phyloP scores from a whole-genome alignment of 2,113 vertebrate species.

The Euleptes europaea region DNA sequence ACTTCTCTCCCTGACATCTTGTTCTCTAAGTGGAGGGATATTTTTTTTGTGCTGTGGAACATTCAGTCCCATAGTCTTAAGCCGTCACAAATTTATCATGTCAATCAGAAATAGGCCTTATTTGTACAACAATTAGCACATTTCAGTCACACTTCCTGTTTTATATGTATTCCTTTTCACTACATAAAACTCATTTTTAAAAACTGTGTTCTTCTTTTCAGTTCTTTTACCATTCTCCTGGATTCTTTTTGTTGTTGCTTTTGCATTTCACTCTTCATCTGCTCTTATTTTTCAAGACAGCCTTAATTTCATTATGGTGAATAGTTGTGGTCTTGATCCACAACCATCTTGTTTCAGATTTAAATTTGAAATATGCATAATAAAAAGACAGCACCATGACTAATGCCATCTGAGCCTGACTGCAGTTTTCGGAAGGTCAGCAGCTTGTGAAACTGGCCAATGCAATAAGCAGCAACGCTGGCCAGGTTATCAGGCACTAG shows the following conservation, averaged over 20 bases:
- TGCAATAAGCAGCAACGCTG: constrained; percentile 1
- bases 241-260: too few species aligned
- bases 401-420: constrained; percentile 12
- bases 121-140: background rate
- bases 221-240: background rate
- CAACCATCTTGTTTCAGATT: constrained; percentile 23
- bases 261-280: constrained; percentile 7
- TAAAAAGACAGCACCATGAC: constrained; percentile 24
- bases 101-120: background rate
- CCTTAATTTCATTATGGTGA: constrained; percentile 28
- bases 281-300: constrained; percentile 31
- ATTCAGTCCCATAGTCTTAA: background rate
- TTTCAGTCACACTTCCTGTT: background rate
- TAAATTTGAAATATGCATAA: constrained; percentile 27
- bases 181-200: background rate
- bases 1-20: background rate
- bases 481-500: constrained; percentile 12
- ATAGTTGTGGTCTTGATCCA: constrained; percentile 29
- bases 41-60: background rate
- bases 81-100: background rate
- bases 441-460: constrained; percentile 5
- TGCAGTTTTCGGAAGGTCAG: constrained; percentile 18
- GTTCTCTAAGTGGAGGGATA: background rate
- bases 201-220: background rate
- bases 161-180: background rate